Evolutionary conservation across 1,140 invertebrate genomes (phyloP).

Genomic region (Ceratosolen solmsi): DNA sequence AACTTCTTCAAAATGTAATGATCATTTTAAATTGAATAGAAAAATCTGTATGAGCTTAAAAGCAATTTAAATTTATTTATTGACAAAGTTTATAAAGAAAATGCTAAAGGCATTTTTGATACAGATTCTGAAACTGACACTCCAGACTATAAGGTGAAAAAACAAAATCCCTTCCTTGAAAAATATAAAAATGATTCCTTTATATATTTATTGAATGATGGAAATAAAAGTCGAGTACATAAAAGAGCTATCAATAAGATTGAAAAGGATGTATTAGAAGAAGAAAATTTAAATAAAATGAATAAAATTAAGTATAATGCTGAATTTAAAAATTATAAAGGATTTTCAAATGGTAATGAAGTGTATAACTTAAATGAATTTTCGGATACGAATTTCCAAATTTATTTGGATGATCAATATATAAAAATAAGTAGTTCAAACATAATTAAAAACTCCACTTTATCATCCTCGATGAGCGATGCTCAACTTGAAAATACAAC

Average conservation of each 20-base stretch:
- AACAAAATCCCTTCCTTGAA: constrained; percentile 60
- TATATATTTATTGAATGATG: constrained; percentile 24
- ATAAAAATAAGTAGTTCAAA: neutral
- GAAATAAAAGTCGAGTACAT: neutral
- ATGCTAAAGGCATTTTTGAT: constrained; percentile 53
- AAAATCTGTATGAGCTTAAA: constrained; percentile 45
- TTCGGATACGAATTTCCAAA: neutral
- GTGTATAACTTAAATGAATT: neutral
- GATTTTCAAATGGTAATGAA: no score
- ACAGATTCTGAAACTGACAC: constrained; percentile 56
- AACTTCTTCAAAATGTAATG: constrained; percentile 35
- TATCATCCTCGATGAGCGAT: neutral
- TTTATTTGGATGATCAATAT: neutral
- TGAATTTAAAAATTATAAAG: neutral
- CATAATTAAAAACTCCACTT: no score
- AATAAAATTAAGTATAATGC: neutral
- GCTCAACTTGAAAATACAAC: constrained; percentile 1
- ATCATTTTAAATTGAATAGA: constrained; percentile 11
- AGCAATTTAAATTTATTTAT: constrained; percentile 62
- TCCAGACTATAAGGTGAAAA: constrained; percentile 27
- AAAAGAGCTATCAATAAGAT: constrained; percentile 55
- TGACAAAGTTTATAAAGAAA: constrained; percentile 57
- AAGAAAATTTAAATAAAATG: neutral
- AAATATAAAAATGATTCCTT: constrained; percentile 32
- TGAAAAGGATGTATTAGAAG: constrained; percentile 51